Percentiles rank a stretch among this genome's conserved stretches.
Evolutionary conservation across 2,888 invertebrate genomes (phyloP).

Genomic region (Agonopterix alstromeriana): DNA sequence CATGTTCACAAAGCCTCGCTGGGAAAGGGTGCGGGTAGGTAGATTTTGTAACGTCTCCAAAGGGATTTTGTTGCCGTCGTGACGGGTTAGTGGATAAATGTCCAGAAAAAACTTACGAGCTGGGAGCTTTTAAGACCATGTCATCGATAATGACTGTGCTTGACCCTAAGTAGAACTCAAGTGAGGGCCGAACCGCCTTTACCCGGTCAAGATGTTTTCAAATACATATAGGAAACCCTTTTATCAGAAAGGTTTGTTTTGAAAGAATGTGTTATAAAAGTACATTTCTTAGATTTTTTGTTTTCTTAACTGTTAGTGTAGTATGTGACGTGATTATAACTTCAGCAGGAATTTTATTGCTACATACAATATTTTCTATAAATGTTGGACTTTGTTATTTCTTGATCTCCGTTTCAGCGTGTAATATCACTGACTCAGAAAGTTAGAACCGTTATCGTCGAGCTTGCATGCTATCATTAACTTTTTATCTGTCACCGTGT

Average conservation of each 20-base stretch:
- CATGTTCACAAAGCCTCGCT: conserved; percentile 21
- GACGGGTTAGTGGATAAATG: conserved; percentile 32
- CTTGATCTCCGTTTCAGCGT: no score
- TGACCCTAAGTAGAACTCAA: conserved; percentile 27
- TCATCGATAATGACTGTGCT: conserved; percentile 46
- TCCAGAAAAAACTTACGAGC: conserved; percentile 29
- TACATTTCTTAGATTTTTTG: no score
- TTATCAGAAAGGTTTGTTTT: no score
- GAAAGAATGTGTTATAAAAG: no score
- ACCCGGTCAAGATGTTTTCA: no score
- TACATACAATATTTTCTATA: no score
- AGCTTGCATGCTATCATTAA: conserved; percentile 10
- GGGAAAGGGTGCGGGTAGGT: conserved; percentile 14
- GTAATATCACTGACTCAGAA: no score
- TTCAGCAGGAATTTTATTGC: no score
- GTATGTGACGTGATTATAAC: no score
- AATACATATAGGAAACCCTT: no score
- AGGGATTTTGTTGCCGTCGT: conserved; percentile 35
- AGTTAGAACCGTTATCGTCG: conserved; percentile 11
- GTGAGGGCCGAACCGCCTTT: conserved; percentile 23
- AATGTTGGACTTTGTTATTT: no score
- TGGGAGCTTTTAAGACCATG: conserved; percentile 34
- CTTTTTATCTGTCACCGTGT: conserved; percentile 19
- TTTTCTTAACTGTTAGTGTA: no score
- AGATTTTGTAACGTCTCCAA: conserved; percentile 34